A percentile compares a stretch with the other conserved stretches of the same genome.
These are phyloP conservation scores for Helicoverpa assulta DNA, from an alignment of 2,888 invertebrate genomes.

Conservation along the genomic window DNA sequence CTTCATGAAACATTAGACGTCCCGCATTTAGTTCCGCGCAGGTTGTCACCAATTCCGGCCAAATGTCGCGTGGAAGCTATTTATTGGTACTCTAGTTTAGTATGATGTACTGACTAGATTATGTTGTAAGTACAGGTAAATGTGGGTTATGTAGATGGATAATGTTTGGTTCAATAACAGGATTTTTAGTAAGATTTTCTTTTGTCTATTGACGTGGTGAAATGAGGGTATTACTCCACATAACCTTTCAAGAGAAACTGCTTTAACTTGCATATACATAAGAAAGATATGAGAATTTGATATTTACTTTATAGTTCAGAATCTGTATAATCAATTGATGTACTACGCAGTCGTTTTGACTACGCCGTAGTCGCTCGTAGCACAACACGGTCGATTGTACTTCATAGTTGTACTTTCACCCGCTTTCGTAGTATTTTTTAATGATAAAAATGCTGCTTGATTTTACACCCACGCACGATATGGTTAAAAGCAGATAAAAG, in stretches of 20 bases:
- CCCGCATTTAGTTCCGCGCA: constrained; percentile 33
- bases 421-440: not conserved
- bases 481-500: too few species aligned
- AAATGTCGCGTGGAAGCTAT: constrained; percentile 44
- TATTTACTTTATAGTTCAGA: not conserved
- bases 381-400: not conserved
- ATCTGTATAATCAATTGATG: not conserved
- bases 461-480: too few species aligned
- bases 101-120: constrained; percentile 26
- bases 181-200: too few species aligned
- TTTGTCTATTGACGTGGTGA: too few species aligned
- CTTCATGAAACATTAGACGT: constrained; percentile 10
- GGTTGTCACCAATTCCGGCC: constrained; percentile 29
- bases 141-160: too few species aligned
- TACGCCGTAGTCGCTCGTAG: constrained; percentile 1
- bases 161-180: too few species aligned
- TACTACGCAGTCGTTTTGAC: not conserved
- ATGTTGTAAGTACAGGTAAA: constrained; percentile 2
- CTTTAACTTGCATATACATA: too few species aligned
- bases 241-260: too few species aligned
- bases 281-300: too few species aligned
- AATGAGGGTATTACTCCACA: too few species aligned
- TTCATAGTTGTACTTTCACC: not conserved
- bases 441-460: too few species aligned
- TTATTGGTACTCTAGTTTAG: constrained; percentile 47